Percentiles rank a stretch among this genome's conserved stretches.
phyloP scores from a whole-genome alignment of 2,888 invertebrate species.

The Lutraria lutraria region DNA sequence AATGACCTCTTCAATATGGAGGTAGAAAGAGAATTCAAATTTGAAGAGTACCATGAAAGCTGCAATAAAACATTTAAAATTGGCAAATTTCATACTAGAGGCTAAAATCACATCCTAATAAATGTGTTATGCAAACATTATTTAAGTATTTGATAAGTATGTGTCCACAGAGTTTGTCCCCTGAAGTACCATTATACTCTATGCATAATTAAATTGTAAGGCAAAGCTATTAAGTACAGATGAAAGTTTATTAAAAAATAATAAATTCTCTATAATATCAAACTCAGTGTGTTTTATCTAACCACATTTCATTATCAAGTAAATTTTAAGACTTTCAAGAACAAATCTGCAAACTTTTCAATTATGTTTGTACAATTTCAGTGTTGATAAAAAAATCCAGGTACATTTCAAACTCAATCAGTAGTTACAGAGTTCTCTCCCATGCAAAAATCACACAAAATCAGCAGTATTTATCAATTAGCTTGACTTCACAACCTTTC shows the following conservation, averaged over 20 bases:
- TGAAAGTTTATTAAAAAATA: neutral
- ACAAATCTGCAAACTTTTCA: no score
- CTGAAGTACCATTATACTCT: neutral
- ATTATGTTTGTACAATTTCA: no score
- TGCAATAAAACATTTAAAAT: slow-evolving; percentile 17
- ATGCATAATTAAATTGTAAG: slow-evolving; percentile 15
- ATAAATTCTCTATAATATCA: neutral
- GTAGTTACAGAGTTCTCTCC: no score
- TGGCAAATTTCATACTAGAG: slow-evolving; percentile 21
- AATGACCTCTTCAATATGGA: slow-evolving; percentile 13
- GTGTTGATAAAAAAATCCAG: no score
- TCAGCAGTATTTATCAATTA: no score
- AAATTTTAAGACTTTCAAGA: no score
- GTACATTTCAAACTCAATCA: no score
- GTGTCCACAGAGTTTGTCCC: slow-evolving; percentile 12
- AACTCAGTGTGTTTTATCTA: no score
- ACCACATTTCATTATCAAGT: no score
- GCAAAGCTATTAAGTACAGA: neutral
- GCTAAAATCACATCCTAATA: neutral
- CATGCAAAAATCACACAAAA: no score
- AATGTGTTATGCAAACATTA: slow-evolving; percentile 29
- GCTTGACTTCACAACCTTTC: no score
- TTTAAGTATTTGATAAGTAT: slow-evolving; percentile 16
- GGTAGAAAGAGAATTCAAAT: slow-evolving; percentile 2
- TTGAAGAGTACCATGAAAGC: slow-evolving; percentile 22